phyloP scores from a whole-genome alignment of 1,140 invertebrate genomes.

The Cataglyphis hispanica region DNA sequence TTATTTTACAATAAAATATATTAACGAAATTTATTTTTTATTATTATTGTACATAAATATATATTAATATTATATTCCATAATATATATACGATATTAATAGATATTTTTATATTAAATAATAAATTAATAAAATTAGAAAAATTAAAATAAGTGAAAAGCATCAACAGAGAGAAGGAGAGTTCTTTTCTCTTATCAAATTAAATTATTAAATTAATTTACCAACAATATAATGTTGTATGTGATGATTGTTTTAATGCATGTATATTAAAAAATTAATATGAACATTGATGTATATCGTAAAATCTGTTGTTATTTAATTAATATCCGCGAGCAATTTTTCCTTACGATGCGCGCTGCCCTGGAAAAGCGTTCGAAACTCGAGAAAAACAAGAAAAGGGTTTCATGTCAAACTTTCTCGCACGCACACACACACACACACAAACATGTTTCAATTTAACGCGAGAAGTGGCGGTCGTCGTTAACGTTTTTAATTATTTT shows the following conservation, averaged over 20 bases:
- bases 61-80: too few species aligned
- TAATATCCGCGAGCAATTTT: constrained; percentile 23
- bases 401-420: constrained; percentile 73
- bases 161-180: too few species aligned
- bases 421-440: neutral
- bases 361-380: constrained; percentile 65
- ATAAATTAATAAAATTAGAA: too few species aligned
- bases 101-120: too few species aligned
- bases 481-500: constrained; percentile 73
- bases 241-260: neutral
- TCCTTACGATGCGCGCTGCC: constrained; percentile 57
- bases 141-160: neutral
- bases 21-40: too few species aligned
- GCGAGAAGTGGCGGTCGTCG: constrained; percentile 64
- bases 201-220: constrained; percentile 10
- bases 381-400: constrained; percentile 64
- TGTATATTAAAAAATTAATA: neutral
- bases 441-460: constrained; percentile 70
- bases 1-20: neutral
- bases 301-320: constrained; percentile 1
- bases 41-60: too few species aligned
- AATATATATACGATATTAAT: too few species aligned
- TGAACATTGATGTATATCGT: neutral
- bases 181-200: neutral
- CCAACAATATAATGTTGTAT: neutral